phyloP scores from a whole-genome alignment of 2,797 vertebrate species.

The Scarus forsteni region DNA sequence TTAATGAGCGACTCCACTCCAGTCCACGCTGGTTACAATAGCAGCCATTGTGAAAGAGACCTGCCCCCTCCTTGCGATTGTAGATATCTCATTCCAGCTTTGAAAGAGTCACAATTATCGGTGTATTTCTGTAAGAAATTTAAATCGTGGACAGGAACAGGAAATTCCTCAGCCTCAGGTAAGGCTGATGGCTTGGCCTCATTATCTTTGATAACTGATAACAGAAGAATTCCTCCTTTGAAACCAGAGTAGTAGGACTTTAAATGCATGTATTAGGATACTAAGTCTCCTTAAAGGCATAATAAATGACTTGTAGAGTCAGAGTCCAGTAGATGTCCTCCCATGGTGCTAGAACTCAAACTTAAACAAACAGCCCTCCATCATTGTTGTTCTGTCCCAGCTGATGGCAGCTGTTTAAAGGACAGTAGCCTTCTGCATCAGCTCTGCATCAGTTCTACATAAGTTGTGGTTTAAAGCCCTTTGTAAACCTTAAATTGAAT shows the following conservation, averaged over 20 bases:
- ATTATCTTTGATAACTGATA: constrained; percentile 45
- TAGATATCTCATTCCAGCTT: constrained; percentile 74
- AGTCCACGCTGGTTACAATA: constrained; percentile 71
- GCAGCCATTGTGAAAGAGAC: constrained; percentile 73
- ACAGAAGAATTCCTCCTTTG: constrained; percentile 48
- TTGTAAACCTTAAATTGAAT: no score
- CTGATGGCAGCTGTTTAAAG: no score
- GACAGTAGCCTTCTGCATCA: no score
- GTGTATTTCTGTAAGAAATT: constrained; percentile 67
- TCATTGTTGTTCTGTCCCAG: no score
- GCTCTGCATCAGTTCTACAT: no score
- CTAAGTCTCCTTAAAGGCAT: constrained; percentile 7
- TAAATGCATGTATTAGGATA: constrained; percentile 30
- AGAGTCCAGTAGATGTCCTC: no score
- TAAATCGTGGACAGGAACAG: constrained; percentile 64
- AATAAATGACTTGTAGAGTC: no score
- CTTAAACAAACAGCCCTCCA: no score
- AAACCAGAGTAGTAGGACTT: constrained; percentile 25
- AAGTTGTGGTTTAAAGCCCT: no score
- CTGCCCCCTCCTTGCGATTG: constrained; percentile 40
- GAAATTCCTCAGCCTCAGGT: constrained; percentile 53
- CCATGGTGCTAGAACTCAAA: no score
- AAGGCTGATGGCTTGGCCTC: constrained; percentile 33
- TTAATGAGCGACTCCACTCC: constrained; percentile 65
- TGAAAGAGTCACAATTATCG: constrained; percentile 48